Percentiles rank a stretch among this genome's conserved stretches.
Evolutionary conservation across 2,797 vertebrate species (phyloP).

Genomic region (Nyctalus aviator): DNA sequence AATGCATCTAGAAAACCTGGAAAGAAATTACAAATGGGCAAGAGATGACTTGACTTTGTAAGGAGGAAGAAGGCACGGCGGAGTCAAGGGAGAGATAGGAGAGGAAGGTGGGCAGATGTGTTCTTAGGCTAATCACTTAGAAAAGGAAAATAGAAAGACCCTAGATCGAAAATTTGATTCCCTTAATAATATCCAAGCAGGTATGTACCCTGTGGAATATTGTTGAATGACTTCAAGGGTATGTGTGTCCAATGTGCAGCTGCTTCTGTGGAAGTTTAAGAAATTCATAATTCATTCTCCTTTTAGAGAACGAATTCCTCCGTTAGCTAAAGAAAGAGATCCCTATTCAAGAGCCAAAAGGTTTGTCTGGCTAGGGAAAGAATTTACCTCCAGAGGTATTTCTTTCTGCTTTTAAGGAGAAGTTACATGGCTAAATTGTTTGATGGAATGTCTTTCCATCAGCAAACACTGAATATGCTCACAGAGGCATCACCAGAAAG

Average conservation of each 20-base stretch:
- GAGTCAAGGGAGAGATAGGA: neutral
- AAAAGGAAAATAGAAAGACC: neutral
- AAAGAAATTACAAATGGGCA: neutral
- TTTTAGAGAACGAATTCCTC: neutral
- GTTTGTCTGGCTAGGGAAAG: neutral
- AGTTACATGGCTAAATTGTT: neutral
- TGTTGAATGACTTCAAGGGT: neutral
- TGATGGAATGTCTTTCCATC: neutral
- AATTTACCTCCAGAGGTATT: neutral
- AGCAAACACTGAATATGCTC: neutral
- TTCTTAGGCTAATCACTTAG: neutral
- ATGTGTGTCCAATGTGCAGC: neutral
- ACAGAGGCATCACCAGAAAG: neutral
- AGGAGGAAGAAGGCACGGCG: neutral
- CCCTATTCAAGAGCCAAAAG: neutral
- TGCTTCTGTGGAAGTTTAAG: neutral
- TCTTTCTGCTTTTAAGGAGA: slow-evolving; percentile 4
- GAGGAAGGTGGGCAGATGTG: neutral
- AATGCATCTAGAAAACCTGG: neutral
- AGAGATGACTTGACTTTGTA: neutral
- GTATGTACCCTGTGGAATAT: neutral
- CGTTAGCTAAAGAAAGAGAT: neutral
- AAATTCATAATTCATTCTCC: neutral
- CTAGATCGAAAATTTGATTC: neutral
- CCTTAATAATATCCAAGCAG: neutral